Conservation (phyloP, 2,797 vertebrate species). For the Mormyrus proboscirostris region DNA sequence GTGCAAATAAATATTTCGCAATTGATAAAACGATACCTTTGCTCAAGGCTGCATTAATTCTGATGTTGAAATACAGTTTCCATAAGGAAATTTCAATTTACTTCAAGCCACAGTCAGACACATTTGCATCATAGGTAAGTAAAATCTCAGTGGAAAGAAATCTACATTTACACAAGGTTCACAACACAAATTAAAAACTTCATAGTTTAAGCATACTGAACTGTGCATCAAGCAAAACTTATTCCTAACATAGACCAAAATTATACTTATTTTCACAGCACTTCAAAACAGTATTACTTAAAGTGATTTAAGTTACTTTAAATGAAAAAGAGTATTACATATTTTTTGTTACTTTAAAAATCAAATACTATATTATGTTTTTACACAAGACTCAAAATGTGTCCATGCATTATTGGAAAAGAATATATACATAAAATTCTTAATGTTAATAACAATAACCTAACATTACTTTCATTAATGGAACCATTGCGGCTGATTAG, state of each 20-base stretch:
- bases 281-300: constrained; percentile 20
- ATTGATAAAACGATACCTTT: not conserved
- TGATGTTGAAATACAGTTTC: not conserved
- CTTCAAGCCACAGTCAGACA: not conserved
- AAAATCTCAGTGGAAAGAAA: not conserved
- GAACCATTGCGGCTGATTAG: constrained; percentile 29
- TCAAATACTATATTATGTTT: constrained; percentile 17
- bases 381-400: constrained; percentile 30
- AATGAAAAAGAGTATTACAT: constrained; percentile 14
- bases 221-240: not conserved
- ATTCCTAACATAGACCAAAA: constrained; percentile 11
- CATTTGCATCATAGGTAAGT: not conserved
- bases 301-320: constrained; percentile 19
- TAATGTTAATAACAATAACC: constrained; percentile 34
- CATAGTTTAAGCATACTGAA: not conserved
- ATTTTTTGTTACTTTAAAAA: constrained; percentile 15
- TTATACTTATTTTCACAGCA: constrained; percentile 13
- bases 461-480: constrained; percentile 36
- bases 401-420: constrained; percentile 11
- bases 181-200: not conserved
- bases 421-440: not conserved
- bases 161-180: not conserved
- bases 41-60: not conserved
- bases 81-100: not conserved
- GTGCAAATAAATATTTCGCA: not conserved